Evolutionary conservation across 1,140 invertebrate species (phyloP).

Genomic region (Pomphorhynchus laevis): DNA sequence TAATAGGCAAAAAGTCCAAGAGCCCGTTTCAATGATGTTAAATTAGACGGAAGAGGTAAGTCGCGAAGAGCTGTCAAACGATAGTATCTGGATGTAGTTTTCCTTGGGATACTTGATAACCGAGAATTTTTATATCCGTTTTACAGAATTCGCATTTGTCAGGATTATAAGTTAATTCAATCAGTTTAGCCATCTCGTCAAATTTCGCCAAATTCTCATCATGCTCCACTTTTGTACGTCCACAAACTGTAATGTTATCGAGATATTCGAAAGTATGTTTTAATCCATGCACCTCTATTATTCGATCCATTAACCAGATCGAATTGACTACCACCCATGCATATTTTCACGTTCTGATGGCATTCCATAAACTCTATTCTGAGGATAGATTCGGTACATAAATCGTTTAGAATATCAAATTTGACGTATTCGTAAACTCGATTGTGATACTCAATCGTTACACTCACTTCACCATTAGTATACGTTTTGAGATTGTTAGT

Average conservation of each 20-base stretch:
- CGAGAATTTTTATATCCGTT: constrained; percentile 6
- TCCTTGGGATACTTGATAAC: constrained; percentile 6
- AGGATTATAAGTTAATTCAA: constrained; percentile 10
- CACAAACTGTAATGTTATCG: constrained; percentile 22
- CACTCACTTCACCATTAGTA: too few relatives aligned
- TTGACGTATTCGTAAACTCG: too few relatives aligned
- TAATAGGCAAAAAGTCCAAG: constrained; percentile 20
- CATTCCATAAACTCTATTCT: too few relatives aligned
- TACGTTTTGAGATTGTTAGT: too few relatives aligned
- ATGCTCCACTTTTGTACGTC: constrained; percentile 17
- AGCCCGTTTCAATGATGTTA: constrained; percentile 16
- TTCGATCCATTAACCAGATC: too few relatives aligned
- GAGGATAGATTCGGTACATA: too few relatives aligned
- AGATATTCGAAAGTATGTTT: constrained; percentile 17
- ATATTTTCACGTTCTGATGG: too few relatives aligned
- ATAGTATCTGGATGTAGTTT: constrained; percentile 10
- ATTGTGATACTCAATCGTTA: too few relatives aligned
- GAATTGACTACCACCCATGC: too few relatives aligned
- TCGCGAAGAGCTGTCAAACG: constrained; percentile 18
- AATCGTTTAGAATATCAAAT: too few relatives aligned
- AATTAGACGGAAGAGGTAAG: constrained; percentile 15
- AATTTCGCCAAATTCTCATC: constrained; percentile 15
- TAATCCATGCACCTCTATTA: constrained; percentile 12
- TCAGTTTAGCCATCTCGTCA: constrained; percentile 14
- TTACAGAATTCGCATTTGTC: constrained; percentile 11